A percentile compares a stretch with the other conserved stretches of the same genome.
These are phyloP conservation scores for Machimus rusticus DNA, from an alignment of 2,888 invertebrate genomes.

Conservation along the genomic window DNA sequence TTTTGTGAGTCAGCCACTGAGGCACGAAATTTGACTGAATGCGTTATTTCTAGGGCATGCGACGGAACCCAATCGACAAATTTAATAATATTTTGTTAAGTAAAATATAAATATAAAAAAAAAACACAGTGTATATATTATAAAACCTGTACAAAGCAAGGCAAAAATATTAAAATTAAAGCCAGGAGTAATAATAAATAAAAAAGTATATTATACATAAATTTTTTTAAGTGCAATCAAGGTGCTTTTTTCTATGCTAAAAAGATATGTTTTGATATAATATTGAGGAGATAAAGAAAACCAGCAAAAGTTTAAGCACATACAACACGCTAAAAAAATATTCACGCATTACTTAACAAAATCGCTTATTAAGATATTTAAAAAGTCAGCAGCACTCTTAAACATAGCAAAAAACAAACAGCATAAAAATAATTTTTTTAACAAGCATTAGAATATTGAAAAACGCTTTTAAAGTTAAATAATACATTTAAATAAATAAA, in stretches of 20 bases:
- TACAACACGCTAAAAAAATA: conserved; percentile 42
- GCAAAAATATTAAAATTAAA: conserved; percentile 12
- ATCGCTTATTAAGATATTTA: conserved; percentile 31
- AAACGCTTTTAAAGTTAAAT: conserved; percentile 7
- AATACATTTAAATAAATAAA: neutral
- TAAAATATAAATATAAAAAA: neutral
- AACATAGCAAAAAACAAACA: conserved; percentile 1
- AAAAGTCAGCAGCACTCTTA: conserved; percentile 34
- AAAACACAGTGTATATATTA: conserved; percentile 25
- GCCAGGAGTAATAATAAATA: neutral
- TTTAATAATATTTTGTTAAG: conserved; percentile 35
- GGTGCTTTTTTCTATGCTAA: conserved; percentile 46
- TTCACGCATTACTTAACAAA: conserved; percentile 40
- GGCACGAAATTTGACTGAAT: neutral
- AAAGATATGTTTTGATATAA: conserved; percentile 40
- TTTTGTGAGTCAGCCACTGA: neutral
- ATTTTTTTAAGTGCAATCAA: conserved; percentile 45
- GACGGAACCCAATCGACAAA: conserved; percentile 32
- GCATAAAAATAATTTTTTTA: neutral
- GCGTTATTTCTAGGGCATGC: conserved; percentile 13
- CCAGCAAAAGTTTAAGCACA: conserved; percentile 34
- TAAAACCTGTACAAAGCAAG: conserved; percentile 26
- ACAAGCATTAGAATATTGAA: conserved; percentile 16
- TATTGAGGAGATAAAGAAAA: conserved; percentile 19
- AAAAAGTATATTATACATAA: conserved; percentile 23